Conservation (phyloP, 2,113 vertebrate genomes). For the Coreoperca whiteheadi region DNA sequence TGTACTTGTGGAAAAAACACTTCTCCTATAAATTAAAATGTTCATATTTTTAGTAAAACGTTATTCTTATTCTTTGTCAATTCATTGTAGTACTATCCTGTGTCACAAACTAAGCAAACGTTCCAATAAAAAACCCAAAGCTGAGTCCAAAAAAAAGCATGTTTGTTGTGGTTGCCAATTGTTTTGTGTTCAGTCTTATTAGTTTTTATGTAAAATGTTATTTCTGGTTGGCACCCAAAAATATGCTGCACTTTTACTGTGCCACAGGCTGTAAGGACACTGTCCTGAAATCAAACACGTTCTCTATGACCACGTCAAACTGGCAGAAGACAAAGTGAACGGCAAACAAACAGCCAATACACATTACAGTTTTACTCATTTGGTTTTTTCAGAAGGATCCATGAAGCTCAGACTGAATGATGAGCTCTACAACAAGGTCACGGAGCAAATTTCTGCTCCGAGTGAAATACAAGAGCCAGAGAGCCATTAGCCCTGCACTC, state of each 20-base stretch:
- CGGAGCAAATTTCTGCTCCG: slow-evolving; percentile 67
- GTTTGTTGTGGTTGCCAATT: neutral
- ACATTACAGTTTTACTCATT: slow-evolving; percentile 45
- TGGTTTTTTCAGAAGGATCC: slow-evolving; percentile 40
- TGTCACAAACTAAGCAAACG: neutral
- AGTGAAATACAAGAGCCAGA: slow-evolving; percentile 70
- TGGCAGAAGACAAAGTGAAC: slow-evolving; percentile 28
- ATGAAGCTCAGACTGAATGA: slow-evolving; percentile 74
- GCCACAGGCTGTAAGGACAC: slow-evolving; percentile 21
- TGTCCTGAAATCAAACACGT: slow-evolving; percentile 16
- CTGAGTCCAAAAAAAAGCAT: neutral
- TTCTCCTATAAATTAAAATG: neutral
- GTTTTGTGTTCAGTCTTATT: neutral
- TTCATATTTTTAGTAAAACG: neutral
- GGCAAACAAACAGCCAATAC: slow-evolving; percentile 59
- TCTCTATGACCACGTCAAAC: slow-evolving; percentile 22
- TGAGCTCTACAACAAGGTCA: slow-evolving; percentile 78
- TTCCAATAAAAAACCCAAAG: neutral
- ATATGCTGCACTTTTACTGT: slow-evolving; percentile 15
- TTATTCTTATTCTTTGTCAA: neutral
- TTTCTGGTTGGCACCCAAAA: neutral
- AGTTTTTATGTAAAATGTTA: slow-evolving; percentile 16
- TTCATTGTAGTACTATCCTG: too few species aligned
- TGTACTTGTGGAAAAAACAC: neutral
- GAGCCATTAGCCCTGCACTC: slow-evolving; percentile 75